phyloP scores from a whole-genome alignment of 2,113 vertebrate species.

The Brachypodius melanocephalos region DNA sequence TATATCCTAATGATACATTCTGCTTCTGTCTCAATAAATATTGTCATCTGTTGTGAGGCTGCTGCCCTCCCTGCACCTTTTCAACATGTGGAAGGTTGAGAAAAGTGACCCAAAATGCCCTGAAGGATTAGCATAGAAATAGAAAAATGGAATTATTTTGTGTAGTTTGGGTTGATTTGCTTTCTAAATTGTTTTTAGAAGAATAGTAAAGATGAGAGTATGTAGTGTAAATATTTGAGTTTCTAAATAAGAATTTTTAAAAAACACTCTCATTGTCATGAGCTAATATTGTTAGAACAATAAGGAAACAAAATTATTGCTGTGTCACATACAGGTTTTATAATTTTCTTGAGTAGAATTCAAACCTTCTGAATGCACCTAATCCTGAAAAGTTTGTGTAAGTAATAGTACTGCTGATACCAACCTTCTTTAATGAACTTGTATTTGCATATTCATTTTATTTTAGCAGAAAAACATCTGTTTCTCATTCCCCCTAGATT shows the following conservation, averaged over 20 bases:
- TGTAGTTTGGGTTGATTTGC: too few relatives aligned
- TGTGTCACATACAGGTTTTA: neutral
- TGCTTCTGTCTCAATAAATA: slow-evolving; percentile 67
- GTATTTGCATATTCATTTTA: neutral
- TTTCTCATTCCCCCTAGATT: neutral
- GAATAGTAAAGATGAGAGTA: neutral
- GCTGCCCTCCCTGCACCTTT: slow-evolving; percentile 56
- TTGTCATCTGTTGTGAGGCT: slow-evolving; percentile 33
- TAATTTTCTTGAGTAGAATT: neutral
- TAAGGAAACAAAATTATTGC: neutral
- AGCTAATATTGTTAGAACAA: neutral
- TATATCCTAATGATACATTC: neutral
- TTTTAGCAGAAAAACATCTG: neutral
- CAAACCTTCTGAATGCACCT: neutral
- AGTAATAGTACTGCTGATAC: neutral
- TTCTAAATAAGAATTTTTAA: neutral
- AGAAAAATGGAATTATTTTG: neutral
- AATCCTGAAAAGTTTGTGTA: neutral
- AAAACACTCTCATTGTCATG: fast-evolving
- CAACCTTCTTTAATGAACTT: neutral
- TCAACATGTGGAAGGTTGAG: slow-evolving; percentile 30
- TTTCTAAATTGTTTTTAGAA: neutral
- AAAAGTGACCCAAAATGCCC: slow-evolving; percentile 26
- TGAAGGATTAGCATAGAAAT: neutral
- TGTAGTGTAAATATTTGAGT: neutral